phyloP scores from a whole-genome alignment of 2,113 vertebrate genomes.

The Aramus guarauna region DNA sequence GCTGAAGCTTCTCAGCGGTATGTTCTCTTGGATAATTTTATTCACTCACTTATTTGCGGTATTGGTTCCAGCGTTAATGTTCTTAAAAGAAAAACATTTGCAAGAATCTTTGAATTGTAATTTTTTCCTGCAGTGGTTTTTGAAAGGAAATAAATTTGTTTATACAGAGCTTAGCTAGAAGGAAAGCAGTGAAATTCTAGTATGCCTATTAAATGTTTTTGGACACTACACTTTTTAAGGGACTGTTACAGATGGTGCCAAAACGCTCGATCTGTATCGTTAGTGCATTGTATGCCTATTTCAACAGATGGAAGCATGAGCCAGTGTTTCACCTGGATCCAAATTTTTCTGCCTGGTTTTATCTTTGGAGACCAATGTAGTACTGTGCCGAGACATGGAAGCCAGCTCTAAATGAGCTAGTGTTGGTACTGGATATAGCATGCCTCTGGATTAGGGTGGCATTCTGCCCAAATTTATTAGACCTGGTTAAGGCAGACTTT shows the following conservation, averaged over 20 bases:
- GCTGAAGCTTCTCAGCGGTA: constrained; percentile 88
- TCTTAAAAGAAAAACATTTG: neutral
- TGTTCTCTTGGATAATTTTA: neutral
- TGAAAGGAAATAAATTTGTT: neutral
- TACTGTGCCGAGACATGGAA: neutral
- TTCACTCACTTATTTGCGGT: neutral
- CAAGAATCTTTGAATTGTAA: neutral
- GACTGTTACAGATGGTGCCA: neutral
- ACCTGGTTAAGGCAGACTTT: neutral
- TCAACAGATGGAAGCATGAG: neutral
- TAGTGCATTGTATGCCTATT: neutral
- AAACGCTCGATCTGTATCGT: rapidly evolving
- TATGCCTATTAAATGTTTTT: neutral
- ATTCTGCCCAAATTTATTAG: neutral
- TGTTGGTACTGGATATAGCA: neutral
- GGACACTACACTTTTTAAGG: neutral
- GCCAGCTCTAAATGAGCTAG: neutral
- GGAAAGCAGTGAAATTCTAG: constrained; percentile 21
- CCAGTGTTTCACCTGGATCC: neutral
- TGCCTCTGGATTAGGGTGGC: neutral
- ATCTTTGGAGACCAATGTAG: neutral
- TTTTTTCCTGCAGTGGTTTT: neutral
- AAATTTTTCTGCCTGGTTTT: neutral
- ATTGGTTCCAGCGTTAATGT: neutral
- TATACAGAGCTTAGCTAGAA: neutral